These are phyloP conservation scores for Clarias platycephalus DNA, from an alignment of 2,797 vertebrate genomes.

Conservation along the genomic window DNA sequence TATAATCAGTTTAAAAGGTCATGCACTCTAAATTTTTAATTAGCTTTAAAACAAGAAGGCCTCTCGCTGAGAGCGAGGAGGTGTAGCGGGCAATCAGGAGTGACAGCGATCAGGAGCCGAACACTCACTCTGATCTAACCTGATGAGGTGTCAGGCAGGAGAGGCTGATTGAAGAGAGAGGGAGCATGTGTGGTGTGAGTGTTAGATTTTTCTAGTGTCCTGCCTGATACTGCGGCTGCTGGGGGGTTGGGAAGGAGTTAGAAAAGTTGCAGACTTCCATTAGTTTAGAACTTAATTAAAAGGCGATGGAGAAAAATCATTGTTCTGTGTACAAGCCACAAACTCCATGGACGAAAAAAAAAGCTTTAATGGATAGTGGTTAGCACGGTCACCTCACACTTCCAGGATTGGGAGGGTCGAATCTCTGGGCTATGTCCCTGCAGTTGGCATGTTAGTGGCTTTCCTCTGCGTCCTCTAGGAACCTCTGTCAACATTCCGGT, in stretches of 20 bases:
- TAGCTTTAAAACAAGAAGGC: slow-evolving; percentile 66
- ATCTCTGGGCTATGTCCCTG: too few species aligned
- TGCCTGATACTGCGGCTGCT: background rate
- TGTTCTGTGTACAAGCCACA: background rate
- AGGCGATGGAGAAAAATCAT: background rate
- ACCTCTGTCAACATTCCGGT: too few species aligned
- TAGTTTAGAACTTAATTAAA: slow-evolving; percentile 9
- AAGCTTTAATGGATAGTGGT: too few species aligned
- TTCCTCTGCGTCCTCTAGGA: too few species aligned
- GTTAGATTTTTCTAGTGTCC: background rate
- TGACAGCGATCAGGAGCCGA: slow-evolving; percentile 67
- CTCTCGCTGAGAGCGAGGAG: slow-evolving; percentile 51
- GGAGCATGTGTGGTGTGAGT: slow-evolving; percentile 31
- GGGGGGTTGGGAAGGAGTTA: slow-evolving; percentile 1
- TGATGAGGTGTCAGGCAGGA: slow-evolving; percentile 39
- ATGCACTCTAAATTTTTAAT: slow-evolving; percentile 71
- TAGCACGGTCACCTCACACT: too few species aligned
- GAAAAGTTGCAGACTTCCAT: background rate
- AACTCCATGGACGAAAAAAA: background rate
- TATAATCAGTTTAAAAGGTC: slow-evolving; percentile 67
- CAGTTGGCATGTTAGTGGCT: too few species aligned
- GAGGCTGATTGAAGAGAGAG: slow-evolving; percentile 30
- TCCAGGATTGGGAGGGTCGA: too few species aligned
- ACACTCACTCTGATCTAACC: slow-evolving; percentile 60
- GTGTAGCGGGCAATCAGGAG: slow-evolving; percentile 65